phyloP scores from a whole-genome alignment of 2,888 invertebrate genomes.

The Mylabris sibirica region DNA sequence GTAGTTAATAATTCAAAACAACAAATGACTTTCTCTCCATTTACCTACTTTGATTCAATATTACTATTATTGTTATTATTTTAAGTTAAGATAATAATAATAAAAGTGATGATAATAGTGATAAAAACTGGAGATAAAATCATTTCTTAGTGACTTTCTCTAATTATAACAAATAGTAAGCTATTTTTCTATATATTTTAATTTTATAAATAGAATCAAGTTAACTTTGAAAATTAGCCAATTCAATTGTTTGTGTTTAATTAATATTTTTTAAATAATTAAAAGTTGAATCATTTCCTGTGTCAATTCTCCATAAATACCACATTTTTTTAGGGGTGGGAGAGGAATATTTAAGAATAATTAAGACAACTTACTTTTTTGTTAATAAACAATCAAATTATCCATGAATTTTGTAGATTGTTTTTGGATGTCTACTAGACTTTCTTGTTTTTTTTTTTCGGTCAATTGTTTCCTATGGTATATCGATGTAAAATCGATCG shows the following conservation, averaged over 20 bases:
- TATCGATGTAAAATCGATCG: too few relatives aligned
- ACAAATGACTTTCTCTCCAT: neutral
- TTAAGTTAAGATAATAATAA: neutral
- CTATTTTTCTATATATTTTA: neutral
- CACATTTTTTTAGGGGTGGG: too few relatives aligned
- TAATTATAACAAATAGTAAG: neutral
- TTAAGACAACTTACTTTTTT: neutral
- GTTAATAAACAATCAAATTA: neutral
- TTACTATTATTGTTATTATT: neutral
- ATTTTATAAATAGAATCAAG: neutral
- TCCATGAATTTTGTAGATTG: neutral
- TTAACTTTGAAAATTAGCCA: neutral
- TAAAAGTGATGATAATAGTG: neutral
- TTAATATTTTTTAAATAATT: neutral
- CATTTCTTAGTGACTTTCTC: neutral
- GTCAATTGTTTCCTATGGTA: neutral
- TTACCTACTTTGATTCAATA: neutral
- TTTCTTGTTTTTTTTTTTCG: neutral
- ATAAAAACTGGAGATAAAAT: neutral
- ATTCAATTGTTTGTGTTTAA: neutral
- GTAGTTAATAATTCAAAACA: neutral
- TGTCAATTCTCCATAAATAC: neutral
- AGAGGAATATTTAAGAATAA: neutral
- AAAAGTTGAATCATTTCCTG: neutral
- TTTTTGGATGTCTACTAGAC: too few relatives aligned